Base-by-base conservation (phyloP, 1,140 invertebrate genomes). In the Cyclargus thomasi region DNA sequence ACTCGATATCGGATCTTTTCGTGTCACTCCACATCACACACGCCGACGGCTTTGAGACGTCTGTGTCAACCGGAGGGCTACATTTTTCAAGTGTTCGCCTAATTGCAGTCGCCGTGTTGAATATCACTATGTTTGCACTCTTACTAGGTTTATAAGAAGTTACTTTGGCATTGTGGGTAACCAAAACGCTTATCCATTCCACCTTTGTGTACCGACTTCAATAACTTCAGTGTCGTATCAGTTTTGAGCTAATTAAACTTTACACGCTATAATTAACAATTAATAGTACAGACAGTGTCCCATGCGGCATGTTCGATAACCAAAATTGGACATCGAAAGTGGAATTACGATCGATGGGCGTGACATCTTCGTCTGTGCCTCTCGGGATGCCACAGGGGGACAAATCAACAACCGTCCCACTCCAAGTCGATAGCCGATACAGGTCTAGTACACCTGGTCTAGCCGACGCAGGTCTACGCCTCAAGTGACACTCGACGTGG, bases 401-500 rank as follows among this genome's bases (percentile, higher is more conserved):
- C 39, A 47, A 47, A 47, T 47, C 39, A 47, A 47, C 39, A 47
- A 47, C 39, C 39, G 39, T 47, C 39, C 39, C 39, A 47, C 39
- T 47, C 39, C 10, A 47, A 0, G 39, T 47, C 11, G 39, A 47
- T 47, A 47, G 39, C 39, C 39, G 39, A 47, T 47, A 47, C 39
- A 8, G 39, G 39, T 47, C 39, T 47, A 47, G 11, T 47, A 47
- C 10, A 47, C 11, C 39, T 47, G 39, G 39, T 47, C 39, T 47
- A 47, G 39, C 39, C 14, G 39, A 47, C 63, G 59, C 64, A 75
- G 64, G 71, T 72, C 75, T 79, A 77, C 80, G 81, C 80, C 79
- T 87, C 82, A 70, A 89, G 86, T 87, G 86, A 80, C 83, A 87
- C 86, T 86, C 84, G 85, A 86, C 79, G 72, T 78, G 67, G 75